These are phyloP conservation scores for Oegoconia quadripuncta DNA, from an alignment of 2,888 invertebrate species.

Conservation along the genomic window DNA sequence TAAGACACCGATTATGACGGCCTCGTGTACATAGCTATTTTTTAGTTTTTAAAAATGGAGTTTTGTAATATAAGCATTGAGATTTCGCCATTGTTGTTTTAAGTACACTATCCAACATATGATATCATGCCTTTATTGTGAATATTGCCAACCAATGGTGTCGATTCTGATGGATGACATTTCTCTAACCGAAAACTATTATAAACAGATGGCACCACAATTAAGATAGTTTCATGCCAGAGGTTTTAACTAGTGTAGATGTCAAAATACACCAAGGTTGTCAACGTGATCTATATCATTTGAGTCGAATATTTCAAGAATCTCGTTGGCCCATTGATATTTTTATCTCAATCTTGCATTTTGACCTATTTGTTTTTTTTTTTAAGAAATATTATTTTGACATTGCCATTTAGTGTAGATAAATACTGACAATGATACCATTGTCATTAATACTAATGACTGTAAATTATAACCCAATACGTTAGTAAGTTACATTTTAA, in stretches of 20 bases:
- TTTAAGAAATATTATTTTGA: not conserved
- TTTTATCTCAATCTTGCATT: no score
- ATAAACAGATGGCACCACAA: no score
- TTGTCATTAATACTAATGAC: slow-evolving; percentile 6
- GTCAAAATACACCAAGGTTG: no score
- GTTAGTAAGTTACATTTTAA: slow-evolving; percentile 24
- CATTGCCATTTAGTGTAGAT: slow-evolving; percentile 16
- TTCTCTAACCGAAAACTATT: no score
- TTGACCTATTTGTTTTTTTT: no score
- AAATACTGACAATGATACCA: slow-evolving; percentile 9
- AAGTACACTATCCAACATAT: slow-evolving; percentile 13
- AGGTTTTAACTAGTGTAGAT: no score
- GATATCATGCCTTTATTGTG: not conserved
- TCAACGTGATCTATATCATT: no score
- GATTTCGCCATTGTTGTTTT: slow-evolving; percentile 33
- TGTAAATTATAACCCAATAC: slow-evolving; percentile 5
- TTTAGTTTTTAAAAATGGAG: slow-evolving; percentile 39
- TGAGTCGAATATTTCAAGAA: no score
- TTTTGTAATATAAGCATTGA: slow-evolving; percentile 33
- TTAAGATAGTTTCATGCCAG: no score
- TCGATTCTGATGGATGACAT: not conserved
- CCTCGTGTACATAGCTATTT: slow-evolving; percentile 70
- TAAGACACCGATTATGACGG: slow-evolving; percentile 44
- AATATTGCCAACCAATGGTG: slow-evolving; percentile 1
- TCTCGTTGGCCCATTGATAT: no score